These are phyloP conservation scores for Narcine bancroftii DNA, from an alignment of 2,113 vertebrate genomes.

Conservation along the genomic window DNA sequence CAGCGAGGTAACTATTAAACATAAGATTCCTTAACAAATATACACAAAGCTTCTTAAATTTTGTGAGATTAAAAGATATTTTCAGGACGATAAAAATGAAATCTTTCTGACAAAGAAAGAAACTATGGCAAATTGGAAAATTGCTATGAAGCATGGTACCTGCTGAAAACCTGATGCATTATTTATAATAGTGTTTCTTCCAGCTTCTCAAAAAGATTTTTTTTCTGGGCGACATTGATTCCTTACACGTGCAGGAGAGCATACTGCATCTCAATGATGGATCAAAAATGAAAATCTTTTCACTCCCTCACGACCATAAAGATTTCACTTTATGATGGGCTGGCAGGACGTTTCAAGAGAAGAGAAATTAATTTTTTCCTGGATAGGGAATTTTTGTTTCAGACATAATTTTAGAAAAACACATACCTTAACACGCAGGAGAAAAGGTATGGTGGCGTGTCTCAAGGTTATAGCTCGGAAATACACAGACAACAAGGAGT, in stretches of 20 bases:
- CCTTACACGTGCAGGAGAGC: not conserved
- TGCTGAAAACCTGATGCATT: not conserved
- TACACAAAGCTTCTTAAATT: not conserved
- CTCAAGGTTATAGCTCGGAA: too few species aligned
- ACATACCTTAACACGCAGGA: not conserved
- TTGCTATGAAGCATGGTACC: not conserved
- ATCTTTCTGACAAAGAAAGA: not conserved
- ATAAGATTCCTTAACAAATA: not conserved
- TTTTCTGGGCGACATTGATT: constrained; percentile 27
- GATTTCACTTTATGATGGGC: not conserved
- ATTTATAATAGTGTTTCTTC: constrained; percentile 19
- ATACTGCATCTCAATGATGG: not conserved
- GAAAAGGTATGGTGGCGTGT: not conserved
- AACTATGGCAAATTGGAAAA: not conserved
- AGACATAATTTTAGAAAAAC: not conserved
- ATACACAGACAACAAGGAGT: too few species aligned
- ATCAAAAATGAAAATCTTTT: not conserved
- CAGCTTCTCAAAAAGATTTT: not conserved
- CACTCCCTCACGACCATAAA: not conserved
- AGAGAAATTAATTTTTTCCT: not conserved
- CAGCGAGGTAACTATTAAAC: not conserved
- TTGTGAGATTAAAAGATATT: not conserved
- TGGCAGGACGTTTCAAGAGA: not conserved
- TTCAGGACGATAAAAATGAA: not conserved
- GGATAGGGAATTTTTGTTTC: constrained; percentile 10